Evolutionary conservation across 2,797 vertebrate genomes (phyloP).

Genomic region (Rhabdophis nuchalis): DNA sequence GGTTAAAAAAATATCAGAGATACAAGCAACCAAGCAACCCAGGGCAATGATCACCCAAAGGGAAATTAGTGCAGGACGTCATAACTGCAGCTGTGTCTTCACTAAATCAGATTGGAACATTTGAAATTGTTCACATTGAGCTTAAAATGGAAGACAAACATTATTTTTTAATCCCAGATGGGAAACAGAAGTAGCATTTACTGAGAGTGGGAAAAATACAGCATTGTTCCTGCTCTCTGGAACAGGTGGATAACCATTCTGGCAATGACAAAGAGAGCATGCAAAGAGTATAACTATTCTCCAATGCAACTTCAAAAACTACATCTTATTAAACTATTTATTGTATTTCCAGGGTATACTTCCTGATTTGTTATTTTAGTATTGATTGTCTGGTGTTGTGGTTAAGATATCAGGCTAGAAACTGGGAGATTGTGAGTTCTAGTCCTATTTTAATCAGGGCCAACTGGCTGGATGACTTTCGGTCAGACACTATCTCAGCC

Average conservation of each 20-base stretch:
- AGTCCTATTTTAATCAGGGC: neutral
- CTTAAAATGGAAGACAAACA: neutral
- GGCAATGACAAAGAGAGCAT: neutral
- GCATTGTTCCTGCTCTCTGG: neutral
- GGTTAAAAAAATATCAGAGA: neutral
- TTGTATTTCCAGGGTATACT: neutral
- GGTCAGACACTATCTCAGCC: neutral
- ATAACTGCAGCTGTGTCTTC: neutral
- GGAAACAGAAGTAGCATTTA: neutral
- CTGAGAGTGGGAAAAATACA: neutral
- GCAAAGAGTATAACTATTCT: neutral
- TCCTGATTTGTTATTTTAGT: neutral
- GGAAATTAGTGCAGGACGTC: neutral
- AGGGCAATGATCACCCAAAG: neutral
- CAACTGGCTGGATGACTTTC: neutral
- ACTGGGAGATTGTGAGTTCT: neutral
- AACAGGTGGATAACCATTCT: neutral
- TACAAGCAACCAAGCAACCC: neutral
- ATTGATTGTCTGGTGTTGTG: neutral
- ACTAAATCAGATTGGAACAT: neutral
- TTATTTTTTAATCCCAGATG: neutral
- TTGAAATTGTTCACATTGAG: neutral
- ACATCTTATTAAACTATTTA: neutral
- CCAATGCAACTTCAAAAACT: neutral
- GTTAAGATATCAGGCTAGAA: neutral